These are phyloP conservation scores for Nephrotoma guestfalica DNA, from an alignment of 2,888 invertebrate species.

Conservation along the genomic window DNA sequence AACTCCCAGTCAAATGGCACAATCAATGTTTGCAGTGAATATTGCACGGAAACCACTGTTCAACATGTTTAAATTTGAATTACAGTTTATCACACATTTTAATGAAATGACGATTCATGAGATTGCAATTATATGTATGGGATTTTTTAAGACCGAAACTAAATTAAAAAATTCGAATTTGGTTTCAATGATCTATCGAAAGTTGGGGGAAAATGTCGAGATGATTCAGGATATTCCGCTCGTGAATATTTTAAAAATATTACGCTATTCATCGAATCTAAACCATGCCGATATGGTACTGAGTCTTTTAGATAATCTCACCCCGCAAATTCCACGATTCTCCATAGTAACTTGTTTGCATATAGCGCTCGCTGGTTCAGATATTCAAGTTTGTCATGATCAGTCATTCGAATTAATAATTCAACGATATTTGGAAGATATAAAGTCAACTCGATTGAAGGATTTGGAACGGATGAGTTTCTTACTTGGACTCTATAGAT, in stretches of 20 bases:
- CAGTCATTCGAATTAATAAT: constrained; percentile 35
- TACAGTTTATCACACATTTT: constrained; percentile 37
- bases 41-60: constrained; percentile 38
- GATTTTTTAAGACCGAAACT: constrained; percentile 62
- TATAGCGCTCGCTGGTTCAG: constrained; percentile 45
- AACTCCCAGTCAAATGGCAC: constrained; percentile 45
- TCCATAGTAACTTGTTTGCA: constrained; percentile 50
- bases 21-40: constrained; percentile 51
- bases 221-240: constrained; percentile 48
- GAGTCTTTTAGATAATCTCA: constrained; percentile 38
- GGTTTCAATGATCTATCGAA: constrained; percentile 36
- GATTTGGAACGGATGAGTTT: constrained; percentile 58
- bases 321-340: constrained; percentile 40
- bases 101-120: constrained; percentile 46
- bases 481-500: constrained; percentile 45
- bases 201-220: constrained; percentile 35
- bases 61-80: constrained; percentile 51
- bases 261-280: constrained; percentile 41
- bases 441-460: constrained; percentile 44
- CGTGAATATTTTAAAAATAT: constrained; percentile 40
- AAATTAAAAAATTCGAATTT: constrained; percentile 39
- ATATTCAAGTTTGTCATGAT: constrained; percentile 34
- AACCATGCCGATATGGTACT: constrained; percentile 33
- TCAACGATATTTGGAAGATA: constrained; percentile 34
- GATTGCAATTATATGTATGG: constrained; percentile 55